Percentiles rank a stretch among this genome's conserved stretches.
These are phyloP conservation scores for Platypus cylindrus DNA, from an alignment of 2,888 invertebrate genomes.

Conservation along the genomic window DNA sequence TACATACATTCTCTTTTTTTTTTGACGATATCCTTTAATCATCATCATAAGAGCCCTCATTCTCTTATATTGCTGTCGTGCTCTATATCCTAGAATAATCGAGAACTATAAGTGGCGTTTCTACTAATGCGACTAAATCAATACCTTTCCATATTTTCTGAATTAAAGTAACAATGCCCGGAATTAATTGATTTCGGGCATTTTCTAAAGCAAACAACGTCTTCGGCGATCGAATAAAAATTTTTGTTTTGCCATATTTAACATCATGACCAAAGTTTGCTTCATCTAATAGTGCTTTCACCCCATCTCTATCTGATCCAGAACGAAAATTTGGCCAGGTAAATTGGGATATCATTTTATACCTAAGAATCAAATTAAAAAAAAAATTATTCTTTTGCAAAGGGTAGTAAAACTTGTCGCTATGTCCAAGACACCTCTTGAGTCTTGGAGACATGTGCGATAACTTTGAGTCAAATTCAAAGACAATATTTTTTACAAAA, in stretches of 20 bases:
- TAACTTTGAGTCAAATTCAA: too few species aligned
- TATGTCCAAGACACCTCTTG: too few species aligned
- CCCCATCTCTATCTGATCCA: constrained; percentile 67
- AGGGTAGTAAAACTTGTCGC: too few species aligned
- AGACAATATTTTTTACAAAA: too few species aligned
- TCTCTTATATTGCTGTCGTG: constrained; percentile 62
- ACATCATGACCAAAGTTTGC: constrained; percentile 69
- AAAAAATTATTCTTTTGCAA: too few species aligned
- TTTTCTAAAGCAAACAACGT: constrained; percentile 85
- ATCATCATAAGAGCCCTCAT: constrained; percentile 79
- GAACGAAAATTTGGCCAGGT: constrained; percentile 95
- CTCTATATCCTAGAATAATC: constrained; percentile 31
- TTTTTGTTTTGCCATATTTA: constrained; percentile 88
- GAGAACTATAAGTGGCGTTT: neutral
- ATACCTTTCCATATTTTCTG: constrained; percentile 87
- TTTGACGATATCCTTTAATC: constrained; percentile 65
- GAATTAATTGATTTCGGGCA: constrained; percentile 74
- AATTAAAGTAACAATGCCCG: constrained; percentile 80
- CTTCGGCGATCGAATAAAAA: constrained; percentile 86
- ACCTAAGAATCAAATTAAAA: constrained; percentile 41
- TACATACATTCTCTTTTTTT: constrained; percentile 64
- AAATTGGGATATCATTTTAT: constrained; percentile 91
- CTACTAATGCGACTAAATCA: neutral
- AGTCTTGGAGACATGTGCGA: too few species aligned
- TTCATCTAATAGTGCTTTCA: constrained; percentile 71